Evolutionary conservation across 1,140 invertebrate genomes (phyloP), one percentile per base, ranked within the genome.

Genomic region (Elymnias hypermnestra): DNA sequence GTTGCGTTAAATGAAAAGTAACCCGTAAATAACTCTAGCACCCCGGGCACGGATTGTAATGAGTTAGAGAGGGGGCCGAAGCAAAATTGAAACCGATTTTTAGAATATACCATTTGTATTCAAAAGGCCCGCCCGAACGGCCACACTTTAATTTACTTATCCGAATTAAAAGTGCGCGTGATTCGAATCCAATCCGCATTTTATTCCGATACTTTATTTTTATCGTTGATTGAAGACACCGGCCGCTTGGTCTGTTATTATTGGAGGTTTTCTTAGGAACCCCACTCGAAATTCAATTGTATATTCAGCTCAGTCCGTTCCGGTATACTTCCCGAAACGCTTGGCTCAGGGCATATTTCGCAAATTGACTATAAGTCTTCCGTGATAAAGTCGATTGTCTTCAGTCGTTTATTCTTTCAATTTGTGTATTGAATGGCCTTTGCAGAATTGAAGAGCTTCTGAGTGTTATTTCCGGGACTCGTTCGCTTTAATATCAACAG

Each of bases 61-160:
- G 71, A 77, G 72, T 65, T 56, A 56, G 50, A 43, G 52, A 45
- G 56, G 60, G 56, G 51, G 29, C 40, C 29, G 46, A 42, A 43
- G 45, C 19, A 36, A 64, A 79, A 81, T 78, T 77, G 74, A 77
- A 79, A 81, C 69, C 49, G 63, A 57, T 59, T 61, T 49, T 55
- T 46, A 63, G 67, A 33, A 72, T 68, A 76, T 68, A 82, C 65
- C 75, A 82, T 84, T 84, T 84, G 81, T 84, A 84, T 84, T 84
- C 81, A 81, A 75, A 78, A 66, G 53, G 55, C 43, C 49, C 28
- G 26, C 26, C 52, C 53, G 56, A 57, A 62, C 64, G 50, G 81
- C 81, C 81, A 63, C 77, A 76, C 78, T 82, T 84, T 84, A 84
- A 84, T 84, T 84, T 84, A 84, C 81, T 84, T 82, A 81, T 66